Percentiles rank a stretch among this genome's conserved stretches.
Evolutionary conservation across 2,888 invertebrate species (phyloP).

Genomic region (Bruchidius siliquastri): DNA sequence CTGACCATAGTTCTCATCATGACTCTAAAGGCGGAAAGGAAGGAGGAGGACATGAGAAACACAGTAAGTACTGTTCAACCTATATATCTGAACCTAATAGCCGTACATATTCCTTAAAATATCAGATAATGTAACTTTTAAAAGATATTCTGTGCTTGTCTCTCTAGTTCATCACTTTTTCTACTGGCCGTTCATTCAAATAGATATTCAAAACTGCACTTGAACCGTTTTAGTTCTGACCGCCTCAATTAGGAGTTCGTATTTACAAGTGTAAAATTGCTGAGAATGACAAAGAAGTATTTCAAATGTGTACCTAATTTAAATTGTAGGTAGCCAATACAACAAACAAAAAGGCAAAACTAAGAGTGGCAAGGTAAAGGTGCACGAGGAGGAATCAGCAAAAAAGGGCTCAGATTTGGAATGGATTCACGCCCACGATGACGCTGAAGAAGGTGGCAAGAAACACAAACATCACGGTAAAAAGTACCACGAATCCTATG

Average conservation of each 20-base stretch:
- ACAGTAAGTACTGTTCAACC: neutral
- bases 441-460: conserved; percentile 39
- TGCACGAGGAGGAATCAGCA: conserved; percentile 37
- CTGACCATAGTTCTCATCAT: neutral
- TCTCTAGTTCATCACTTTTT: no score
- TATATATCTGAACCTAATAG: no score
- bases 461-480: conserved; percentile 36
- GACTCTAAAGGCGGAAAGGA: neutral
- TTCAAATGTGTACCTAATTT: no score
- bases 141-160: no score
- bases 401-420: conserved; percentile 35
- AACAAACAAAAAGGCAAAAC: conserved; percentile 24
- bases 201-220: no score
- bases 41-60: neutral
- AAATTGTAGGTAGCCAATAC: conserved; percentile 13
- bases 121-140: no score
- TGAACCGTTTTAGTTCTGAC: no score
- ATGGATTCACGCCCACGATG: conserved; percentile 33
- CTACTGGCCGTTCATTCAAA: no score
- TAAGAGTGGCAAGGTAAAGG: conserved; percentile 26
- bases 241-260: no score
- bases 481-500: conserved; percentile 31
- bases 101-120: no score
- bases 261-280: no score
- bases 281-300: no score